A percentile compares a stretch with the other conserved stretches of the same genome.
phyloP scores from a whole-genome alignment of 2,797 vertebrate genomes.

The Urophycis tenuis region DNA sequence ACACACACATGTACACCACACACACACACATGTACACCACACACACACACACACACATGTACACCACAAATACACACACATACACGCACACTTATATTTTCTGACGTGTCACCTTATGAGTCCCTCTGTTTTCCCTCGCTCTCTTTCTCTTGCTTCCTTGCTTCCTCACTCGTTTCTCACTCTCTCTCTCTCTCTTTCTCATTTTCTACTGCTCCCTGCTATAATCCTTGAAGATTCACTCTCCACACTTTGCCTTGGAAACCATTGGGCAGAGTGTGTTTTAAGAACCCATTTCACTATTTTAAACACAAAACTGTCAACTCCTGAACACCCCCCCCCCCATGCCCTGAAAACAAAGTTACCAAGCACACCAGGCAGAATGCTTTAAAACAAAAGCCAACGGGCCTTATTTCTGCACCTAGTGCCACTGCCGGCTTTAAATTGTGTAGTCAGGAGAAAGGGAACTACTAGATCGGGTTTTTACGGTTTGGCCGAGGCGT shows the following conservation, averaged over 20 bases:
- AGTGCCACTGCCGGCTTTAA: constrained; percentile 52
- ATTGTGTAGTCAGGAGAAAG: constrained; percentile 36
- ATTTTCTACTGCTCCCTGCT: constrained; percentile 42
- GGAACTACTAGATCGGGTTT: constrained; percentile 28
- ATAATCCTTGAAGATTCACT: constrained; percentile 63
- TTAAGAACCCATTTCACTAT: constrained; percentile 69
- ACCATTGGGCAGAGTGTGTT: constrained; percentile 68
- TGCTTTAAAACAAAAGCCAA: constrained; percentile 65
- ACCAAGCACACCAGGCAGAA: constrained; percentile 72
- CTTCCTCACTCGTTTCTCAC: constrained; percentile 10
- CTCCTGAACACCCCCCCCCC: constrained; percentile 37
- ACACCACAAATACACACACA: no score
- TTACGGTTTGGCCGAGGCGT: constrained; percentile 33
- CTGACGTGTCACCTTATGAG: constrained; percentile 2
- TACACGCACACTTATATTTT: not conserved
- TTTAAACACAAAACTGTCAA: constrained; percentile 59
- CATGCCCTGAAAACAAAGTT: constrained; percentile 66
- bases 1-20: no score
- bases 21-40: no score
- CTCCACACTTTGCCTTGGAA: constrained; percentile 71
- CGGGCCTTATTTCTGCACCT: constrained; percentile 55
- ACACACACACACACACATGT: no score
- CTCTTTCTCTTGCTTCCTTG: not conserved
- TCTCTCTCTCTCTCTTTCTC: constrained; percentile 1
- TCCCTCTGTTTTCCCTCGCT: not conserved